These are phyloP conservation scores for Standfussiana lucernea DNA, from an alignment of 2,888 invertebrate genomes.

Conservation along the genomic window DNA sequence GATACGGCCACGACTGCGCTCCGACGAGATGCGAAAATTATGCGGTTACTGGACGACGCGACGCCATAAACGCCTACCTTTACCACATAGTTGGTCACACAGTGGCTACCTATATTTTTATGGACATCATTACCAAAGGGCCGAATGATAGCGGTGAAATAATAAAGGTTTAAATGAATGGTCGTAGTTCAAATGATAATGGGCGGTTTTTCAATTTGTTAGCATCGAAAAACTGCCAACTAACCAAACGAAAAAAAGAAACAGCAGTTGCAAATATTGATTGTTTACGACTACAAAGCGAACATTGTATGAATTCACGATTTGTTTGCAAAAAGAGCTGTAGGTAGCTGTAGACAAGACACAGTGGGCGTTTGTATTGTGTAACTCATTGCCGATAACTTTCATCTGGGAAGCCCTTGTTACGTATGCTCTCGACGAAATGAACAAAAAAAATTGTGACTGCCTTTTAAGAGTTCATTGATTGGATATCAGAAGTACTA, in stretches of 20 bases:
- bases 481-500: slow-evolving; percentile 22
- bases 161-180: slow-evolving; percentile 11
- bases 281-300: slow-evolving; percentile 29
- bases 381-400: slow-evolving; percentile 34
- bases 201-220: slow-evolving; percentile 12
- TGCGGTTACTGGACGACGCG: slow-evolving; percentile 74
- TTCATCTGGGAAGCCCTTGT: slow-evolving; percentile 45
- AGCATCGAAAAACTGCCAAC: slow-evolving; percentile 6
- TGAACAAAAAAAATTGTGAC: slow-evolving; percentile 13
- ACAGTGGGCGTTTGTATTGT: slow-evolving; percentile 42
- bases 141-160: slow-evolving; percentile 22
- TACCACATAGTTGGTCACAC: slow-evolving; percentile 34
- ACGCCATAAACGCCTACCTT: slow-evolving; percentile 72
- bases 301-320: slow-evolving; percentile 26
- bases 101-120: slow-evolving; percentile 42
- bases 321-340: slow-evolving; percentile 42
- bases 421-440: slow-evolving; percentile 16
- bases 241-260: slow-evolving; percentile 13
- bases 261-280: slow-evolving; percentile 27
- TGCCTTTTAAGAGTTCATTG: slow-evolving; percentile 15
- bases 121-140: slow-evolving; percentile 27
- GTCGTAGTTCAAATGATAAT: slow-evolving; percentile 7
- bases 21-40: slow-evolving; percentile 79
- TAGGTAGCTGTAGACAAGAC: slow-evolving; percentile 39
- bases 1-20: slow-evolving; percentile 37